phyloP scores from a whole-genome alignment of 2,888 invertebrate species.

The Barypeithes pellucidus region DNA sequence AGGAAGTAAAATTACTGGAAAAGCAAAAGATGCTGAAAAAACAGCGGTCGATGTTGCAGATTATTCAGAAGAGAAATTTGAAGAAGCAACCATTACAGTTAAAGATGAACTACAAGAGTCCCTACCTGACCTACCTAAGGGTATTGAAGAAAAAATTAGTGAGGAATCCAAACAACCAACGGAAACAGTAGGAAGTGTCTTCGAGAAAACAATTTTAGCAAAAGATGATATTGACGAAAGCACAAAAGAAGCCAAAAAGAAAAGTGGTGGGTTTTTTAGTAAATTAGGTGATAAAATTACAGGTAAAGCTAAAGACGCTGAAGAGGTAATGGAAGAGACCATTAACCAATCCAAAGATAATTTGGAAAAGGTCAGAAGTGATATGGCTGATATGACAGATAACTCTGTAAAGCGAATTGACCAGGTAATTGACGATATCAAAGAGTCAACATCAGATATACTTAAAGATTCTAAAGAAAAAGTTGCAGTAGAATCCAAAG shows the following conservation, averaged over 20 bases:
- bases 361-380: constrained; percentile 21
- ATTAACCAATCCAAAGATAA: constrained; percentile 24
- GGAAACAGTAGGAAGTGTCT: not conserved
- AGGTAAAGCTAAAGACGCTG: constrained; percentile 45
- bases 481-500: not conserved
- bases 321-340: constrained; percentile 24
- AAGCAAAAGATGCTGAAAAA: constrained; percentile 51
- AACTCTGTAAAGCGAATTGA: not conserved
- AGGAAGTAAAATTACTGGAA: constrained; percentile 51
- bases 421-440: not conserved
- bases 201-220: constrained; percentile 44
- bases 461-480: constrained; percentile 4
- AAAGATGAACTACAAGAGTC: not conserved
- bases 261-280: constrained; percentile 54
- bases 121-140: not conserved
- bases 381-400: constrained; percentile 33
- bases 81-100: constrained; percentile 36
- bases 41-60: constrained; percentile 50
- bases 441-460: not conserved
- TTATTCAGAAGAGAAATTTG: constrained; percentile 45
- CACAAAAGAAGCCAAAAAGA: constrained; percentile 56
- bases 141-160: constrained; percentile 13
- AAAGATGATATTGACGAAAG: constrained; percentile 54
- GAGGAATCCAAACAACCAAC: not conserved
- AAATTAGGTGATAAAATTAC: constrained; percentile 54